Percentiles rank a stretch among this genome's conserved stretches.
These are phyloP conservation scores for Drosophila seclusa DNA, from an alignment of 2,888 invertebrate species.

Conservation along the genomic window DNA sequence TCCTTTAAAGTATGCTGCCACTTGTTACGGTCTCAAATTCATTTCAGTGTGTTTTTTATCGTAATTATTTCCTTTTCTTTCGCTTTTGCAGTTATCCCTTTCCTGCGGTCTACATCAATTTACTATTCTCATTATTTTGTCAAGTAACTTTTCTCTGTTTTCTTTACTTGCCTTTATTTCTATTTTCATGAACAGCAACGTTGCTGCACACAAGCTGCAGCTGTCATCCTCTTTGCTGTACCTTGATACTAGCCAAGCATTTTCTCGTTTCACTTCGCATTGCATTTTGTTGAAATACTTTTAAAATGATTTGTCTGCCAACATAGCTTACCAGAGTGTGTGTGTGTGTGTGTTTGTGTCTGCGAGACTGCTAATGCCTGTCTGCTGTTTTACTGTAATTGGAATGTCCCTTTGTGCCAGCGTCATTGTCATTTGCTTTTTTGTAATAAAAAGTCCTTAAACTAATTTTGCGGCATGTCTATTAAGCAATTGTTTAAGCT, in stretches of 20 bases:
- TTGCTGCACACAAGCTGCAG: conserved; percentile 18
- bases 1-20: background rate
- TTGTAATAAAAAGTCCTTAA: conserved; percentile 59
- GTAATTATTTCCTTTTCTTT: background rate
- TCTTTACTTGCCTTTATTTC: background rate
- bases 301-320: conserved; percentile 74
- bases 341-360: conserved; percentile 6
- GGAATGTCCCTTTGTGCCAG: conserved; percentile 63
- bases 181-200: conserved; percentile 27
- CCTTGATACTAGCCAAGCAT: conserved; percentile 30
- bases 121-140: conserved; percentile 13
- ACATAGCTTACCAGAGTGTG: conserved; percentile 24
- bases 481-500: conserved; percentile 79
- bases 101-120: background rate
- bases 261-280: conserved; percentile 55
- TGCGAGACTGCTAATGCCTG: conserved; percentile 40
- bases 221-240: conserved; percentile 28
- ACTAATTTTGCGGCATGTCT: conserved; percentile 79
- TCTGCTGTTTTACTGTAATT: conserved; percentile 67
- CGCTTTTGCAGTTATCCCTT: background rate
- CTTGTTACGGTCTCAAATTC: conserved; percentile 1
- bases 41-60: background rate
- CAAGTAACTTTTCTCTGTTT: conserved; percentile 1
- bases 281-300: conserved; percentile 68
- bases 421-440: conserved; percentile 34